phyloP scores from a whole-genome alignment of 2,113 vertebrate genomes.

The Leptocoma aspasia region DNA sequence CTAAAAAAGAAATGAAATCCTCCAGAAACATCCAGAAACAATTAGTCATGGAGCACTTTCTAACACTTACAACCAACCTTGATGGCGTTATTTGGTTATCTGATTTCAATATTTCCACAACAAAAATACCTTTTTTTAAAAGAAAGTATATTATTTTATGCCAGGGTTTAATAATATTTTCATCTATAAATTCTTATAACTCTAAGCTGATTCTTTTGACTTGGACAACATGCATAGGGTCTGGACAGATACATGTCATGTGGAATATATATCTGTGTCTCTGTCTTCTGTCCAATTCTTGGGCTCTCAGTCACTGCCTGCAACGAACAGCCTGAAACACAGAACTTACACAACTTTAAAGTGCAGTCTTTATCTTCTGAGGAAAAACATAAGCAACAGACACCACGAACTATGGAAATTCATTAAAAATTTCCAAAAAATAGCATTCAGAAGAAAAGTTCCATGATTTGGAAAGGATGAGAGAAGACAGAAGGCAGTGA shows the following conservation, averaged over 20 bases:
- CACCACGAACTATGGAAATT: not conserved
- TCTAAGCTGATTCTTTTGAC: not conserved
- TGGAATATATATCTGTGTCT: not conserved
- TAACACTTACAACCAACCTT: not conserved
- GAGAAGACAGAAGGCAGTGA: not conserved
- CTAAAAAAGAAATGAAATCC: not conserved
- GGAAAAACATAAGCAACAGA: not conserved
- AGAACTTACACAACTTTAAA: not conserved
- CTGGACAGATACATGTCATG: fast-evolving
- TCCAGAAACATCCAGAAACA: not conserved
- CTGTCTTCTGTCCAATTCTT: not conserved
- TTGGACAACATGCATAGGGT: fast-evolving
- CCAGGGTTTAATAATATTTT: not conserved
- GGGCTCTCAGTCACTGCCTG: not conserved
- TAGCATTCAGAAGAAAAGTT: not conserved
- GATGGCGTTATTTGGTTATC: not conserved
- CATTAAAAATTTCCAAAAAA: not conserved
- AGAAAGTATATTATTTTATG: not conserved
- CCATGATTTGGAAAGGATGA: not conserved
- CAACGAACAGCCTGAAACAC: not conserved
- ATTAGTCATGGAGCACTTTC: not conserved
- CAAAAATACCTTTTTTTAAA: not conserved
- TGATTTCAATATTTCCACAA: not conserved
- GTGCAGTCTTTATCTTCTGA: not conserved
- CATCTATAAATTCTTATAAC: not conserved